Evolutionary conservation across 2,888 invertebrate genomes (phyloP).

Genomic region (Acrobasis consociella): DNA sequence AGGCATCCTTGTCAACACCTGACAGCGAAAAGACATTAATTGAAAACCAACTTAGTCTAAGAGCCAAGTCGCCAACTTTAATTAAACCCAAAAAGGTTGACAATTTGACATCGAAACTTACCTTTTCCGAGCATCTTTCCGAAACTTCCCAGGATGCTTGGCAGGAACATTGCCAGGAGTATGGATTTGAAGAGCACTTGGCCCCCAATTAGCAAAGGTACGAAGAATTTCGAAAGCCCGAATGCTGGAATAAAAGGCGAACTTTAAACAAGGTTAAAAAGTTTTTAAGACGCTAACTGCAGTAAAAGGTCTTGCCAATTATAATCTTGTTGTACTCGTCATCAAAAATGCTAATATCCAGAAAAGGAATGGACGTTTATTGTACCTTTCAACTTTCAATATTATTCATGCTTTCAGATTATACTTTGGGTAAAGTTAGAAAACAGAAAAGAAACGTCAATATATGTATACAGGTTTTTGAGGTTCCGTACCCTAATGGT

Average conservation of each 20-base stretch:
- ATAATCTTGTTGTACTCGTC: neutral
- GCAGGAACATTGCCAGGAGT: conserved; percentile 91
- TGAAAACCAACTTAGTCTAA: conserved; percentile 16
- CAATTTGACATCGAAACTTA: conserved; percentile 47
- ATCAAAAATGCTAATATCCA: too few relatives aligned
- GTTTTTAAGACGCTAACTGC: neutral
- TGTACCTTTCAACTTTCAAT: too few relatives aligned
- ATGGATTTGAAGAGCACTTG: conserved; percentile 91
- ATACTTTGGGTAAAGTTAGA: too few relatives aligned
- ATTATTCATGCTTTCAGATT: too few relatives aligned
- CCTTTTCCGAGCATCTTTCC: conserved; percentile 94
- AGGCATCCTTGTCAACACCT: neutral
- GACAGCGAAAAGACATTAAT: neutral
- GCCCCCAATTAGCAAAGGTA: conserved; percentile 91
- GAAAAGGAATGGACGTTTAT: too few relatives aligned
- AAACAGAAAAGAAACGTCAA: too few relatives aligned
- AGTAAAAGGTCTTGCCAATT: neutral
- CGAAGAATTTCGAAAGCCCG: conserved; percentile 91
- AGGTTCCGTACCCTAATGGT: too few relatives aligned
- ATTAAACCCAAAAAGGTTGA: conserved; percentile 25
- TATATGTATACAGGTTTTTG: too few relatives aligned
- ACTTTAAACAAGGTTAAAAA: conserved; percentile 44
- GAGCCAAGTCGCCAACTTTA: conserved; percentile 18
- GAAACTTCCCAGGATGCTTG: conserved; percentile 91
- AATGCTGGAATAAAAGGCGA: conserved; percentile 78